phyloP scores from a whole-genome alignment of 2,113 vertebrate genomes.

The Lasiurus borealis region DNA sequence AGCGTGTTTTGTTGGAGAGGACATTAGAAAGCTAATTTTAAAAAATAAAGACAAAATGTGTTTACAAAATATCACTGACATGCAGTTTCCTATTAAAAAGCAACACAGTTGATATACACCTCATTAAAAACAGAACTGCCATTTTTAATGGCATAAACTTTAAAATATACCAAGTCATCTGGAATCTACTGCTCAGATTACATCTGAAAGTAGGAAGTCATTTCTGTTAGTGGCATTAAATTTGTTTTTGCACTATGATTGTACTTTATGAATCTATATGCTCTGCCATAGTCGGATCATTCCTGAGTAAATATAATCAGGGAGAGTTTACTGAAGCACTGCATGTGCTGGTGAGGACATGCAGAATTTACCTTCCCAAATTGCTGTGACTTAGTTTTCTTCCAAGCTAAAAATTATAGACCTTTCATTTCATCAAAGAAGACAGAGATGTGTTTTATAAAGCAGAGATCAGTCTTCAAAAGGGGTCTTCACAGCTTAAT shows the following conservation, averaged over 20 bases:
- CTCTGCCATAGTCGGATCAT: neutral
- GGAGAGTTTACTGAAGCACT: neutral
- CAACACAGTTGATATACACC: slow-evolving; percentile 29
- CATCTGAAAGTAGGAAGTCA: slow-evolving; percentile 58
- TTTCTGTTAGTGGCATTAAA: slow-evolving; percentile 54
- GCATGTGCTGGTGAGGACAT: neutral
- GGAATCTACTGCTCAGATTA: slow-evolving; percentile 47
- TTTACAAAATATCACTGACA: neutral
- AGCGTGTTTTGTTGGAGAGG: slow-evolving; percentile 62
- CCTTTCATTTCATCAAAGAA: slow-evolving; percentile 72
- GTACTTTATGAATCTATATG: slow-evolving; percentile 54
- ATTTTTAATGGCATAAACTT: slow-evolving; percentile 63
- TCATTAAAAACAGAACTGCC: slow-evolving; percentile 67
- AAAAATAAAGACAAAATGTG: slow-evolving; percentile 68
- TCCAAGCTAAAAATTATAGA: slow-evolving; percentile 70
- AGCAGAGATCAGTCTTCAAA: slow-evolving; percentile 63
- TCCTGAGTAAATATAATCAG: slow-evolving; percentile 49
- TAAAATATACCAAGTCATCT: slow-evolving; percentile 64
- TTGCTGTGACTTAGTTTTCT: slow-evolving; percentile 63
- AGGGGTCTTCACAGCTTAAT: slow-evolving; percentile 59
- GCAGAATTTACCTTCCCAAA: slow-evolving; percentile 59
- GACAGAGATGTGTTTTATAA: slow-evolving; percentile 77
- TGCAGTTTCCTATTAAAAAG: slow-evolving; percentile 64
- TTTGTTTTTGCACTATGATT: neutral
- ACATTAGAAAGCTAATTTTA: slow-evolving; percentile 66